A percentile compares a stretch with the other conserved stretches of the same genome.
phyloP scores from a whole-genome alignment of 2,797 vertebrate genomes.

The Gallinago nigripennis region DNA sequence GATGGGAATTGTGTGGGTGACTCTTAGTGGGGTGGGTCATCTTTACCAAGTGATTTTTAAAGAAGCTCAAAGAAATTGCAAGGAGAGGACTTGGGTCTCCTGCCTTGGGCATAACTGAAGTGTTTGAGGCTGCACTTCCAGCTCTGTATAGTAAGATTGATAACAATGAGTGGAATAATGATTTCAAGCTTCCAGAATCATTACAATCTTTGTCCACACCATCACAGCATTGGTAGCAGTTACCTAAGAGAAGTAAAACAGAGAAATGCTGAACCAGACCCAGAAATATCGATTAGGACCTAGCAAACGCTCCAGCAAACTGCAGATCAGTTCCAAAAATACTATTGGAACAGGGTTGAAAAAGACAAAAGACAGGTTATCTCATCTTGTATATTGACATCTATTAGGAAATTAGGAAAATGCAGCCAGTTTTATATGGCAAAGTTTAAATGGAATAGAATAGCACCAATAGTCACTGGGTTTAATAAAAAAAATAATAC shows the following conservation, averaged over 20 bases:
- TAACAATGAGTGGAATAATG: neutral
- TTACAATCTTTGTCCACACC: neutral
- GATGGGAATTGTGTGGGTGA: neutral
- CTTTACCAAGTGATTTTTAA: neutral
- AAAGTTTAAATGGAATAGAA: neutral
- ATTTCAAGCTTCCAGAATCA: neutral
- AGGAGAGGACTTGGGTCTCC: neutral
- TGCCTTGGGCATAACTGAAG: neutral
- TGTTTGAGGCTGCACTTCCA: neutral
- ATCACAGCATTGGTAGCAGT: neutral
- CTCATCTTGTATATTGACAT: neutral
- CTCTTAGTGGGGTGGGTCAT: neutral
- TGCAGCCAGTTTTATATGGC: neutral
- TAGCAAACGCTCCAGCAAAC: neutral
- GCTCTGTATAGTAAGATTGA: neutral
- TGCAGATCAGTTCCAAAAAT: neutral
- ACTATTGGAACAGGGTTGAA: neutral
- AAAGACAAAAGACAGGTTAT: neutral
- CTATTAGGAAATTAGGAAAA: neutral
- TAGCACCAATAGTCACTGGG: fast-evolving
- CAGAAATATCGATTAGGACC: neutral
- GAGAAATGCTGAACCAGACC: neutral
- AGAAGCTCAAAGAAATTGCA: neutral
- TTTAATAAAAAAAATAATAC: neutral
- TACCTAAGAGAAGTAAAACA: neutral